Conservation (phyloP, 1,140 invertebrate genomes). For the Aphidius gifuensis region DNA sequence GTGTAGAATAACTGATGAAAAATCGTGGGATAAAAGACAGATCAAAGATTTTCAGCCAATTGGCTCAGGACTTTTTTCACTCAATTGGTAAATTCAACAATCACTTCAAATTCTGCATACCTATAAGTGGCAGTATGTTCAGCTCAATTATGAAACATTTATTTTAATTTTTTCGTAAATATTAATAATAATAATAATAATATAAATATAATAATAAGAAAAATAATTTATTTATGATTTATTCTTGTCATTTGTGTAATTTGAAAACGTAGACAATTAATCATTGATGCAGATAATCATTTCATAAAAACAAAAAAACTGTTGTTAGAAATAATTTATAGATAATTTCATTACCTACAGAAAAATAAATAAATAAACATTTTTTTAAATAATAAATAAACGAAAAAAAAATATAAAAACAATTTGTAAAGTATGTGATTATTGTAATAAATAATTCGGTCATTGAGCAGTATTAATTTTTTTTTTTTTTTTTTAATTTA, state of each 20-base stretch:
- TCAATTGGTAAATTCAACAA: constrained; percentile 2
- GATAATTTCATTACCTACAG: constrained; percentile 11
- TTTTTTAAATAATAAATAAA: too few species aligned
- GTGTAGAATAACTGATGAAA: constrained; percentile 1
- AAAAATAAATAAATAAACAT: constrained; percentile 1
- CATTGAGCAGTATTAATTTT: not conserved
- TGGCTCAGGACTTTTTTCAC: not conserved
- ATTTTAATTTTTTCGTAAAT: too few species aligned
- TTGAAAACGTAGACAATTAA: constrained; percentile 16
- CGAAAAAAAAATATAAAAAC: not conserved
- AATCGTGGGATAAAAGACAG: not conserved
- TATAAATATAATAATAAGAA: not conserved
- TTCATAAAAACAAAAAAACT: constrained; percentile 8
- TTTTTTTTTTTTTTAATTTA: constrained; percentile 1
- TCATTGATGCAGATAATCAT: constrained; percentile 22
- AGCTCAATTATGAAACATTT: constrained; percentile 1
- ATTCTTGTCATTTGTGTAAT: constrained; percentile 13
- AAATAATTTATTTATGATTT: constrained; percentile 1
- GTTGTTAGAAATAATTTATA: constrained; percentile 11
- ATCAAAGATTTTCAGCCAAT: constrained; percentile 11
- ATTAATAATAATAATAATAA: not conserved
- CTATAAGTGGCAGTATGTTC: not conserved
- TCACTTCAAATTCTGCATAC: constrained; percentile 9
- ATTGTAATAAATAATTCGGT: not conserved
- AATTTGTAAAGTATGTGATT: not conserved